Base-by-base conservation (phyloP, 2,797 vertebrate species). In the Dromococcyx pavoninus region DNA sequence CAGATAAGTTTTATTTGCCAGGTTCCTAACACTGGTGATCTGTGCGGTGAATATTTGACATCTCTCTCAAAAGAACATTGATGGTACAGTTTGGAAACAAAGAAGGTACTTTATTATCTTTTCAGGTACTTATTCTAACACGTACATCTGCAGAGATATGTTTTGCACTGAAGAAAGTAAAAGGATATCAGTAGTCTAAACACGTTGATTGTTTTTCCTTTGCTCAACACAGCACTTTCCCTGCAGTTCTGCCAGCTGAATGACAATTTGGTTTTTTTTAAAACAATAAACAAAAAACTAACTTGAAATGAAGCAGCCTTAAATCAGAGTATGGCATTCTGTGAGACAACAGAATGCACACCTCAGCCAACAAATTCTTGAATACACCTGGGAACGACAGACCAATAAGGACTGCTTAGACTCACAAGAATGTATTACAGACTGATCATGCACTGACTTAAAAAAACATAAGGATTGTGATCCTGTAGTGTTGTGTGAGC, bases 1-100 rank as follows among this genome's bases (percentile, higher is more conserved):
- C 27, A 62, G 58, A 54, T 32, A 84, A 50, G 27, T 81, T 75
- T 92, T 73, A n/a, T 86, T 88, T 86, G n/a, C 7, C n/a, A 24
- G 19, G 32, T 66, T 53, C 19, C 72, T 73, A 57, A 85, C 18
- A 14, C 22, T 22, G 39, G 80, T 92, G 43, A 70, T 91, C 46
- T 53, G 7, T 75, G n/a, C 43, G 70, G 43, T 48, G 43, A 89
- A 9, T 53, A 76, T 82, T 83, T 71, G 62, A 72, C 41, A 43
- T 57, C 16, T 66, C 19, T 75, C 67, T 53, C 28, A 48, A 85
- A 89, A 75, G 25, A 58, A 33, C 0, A 0, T 48, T 82, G 21
- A 48, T 76, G 22, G 10, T 39, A 80, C n/a, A 27, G 7, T 89
- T 30, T 82, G 27, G 25, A 92, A 85, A 85, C 8, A 91, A 89